A percentile compares a stretch with the other conserved stretches of the same genome.
phyloP scores from a whole-genome alignment of 2,797 vertebrate species.

The Pipistrellus pipistrellus region DNA sequence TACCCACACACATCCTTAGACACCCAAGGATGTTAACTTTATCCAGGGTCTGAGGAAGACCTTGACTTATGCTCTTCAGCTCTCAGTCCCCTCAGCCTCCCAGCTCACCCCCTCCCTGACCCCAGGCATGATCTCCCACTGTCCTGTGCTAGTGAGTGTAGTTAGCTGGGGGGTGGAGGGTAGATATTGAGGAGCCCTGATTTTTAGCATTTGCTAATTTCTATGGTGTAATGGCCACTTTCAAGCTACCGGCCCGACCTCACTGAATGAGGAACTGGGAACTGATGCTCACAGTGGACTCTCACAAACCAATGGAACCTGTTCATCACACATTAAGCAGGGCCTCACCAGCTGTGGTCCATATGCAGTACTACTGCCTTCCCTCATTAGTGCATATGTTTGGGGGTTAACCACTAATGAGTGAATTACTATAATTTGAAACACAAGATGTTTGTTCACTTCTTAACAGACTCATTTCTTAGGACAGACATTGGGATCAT shows the following conservation, averaged over 20 bases:
- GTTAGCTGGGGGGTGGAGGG: not conserved
- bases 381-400: not conserved
- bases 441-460: constrained; percentile 25
- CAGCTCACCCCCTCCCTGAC: not conserved
- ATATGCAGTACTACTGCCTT: not conserved
- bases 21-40: not conserved
- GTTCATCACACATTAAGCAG: not conserved
- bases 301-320: not conserved
- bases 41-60: not conserved
- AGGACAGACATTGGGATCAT: constrained; percentile 45
- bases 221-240: not conserved
- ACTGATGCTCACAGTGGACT: not conserved
- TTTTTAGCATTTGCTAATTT: not conserved
- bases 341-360: not conserved
- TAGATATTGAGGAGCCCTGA: not conserved
- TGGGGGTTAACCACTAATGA: constrained; percentile 23
- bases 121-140: not conserved
- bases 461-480: constrained; percentile 39
- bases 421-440: constrained; percentile 39
- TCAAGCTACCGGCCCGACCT: not conserved
- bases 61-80: not conserved
- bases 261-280: not conserved
- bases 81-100: not conserved
- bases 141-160: not conserved
- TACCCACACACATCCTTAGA: not conserved